These are phyloP conservation scores for Xyliphius kryptos DNA, from an alignment of 2,113 vertebrate genomes.

Conservation along the genomic window DNA sequence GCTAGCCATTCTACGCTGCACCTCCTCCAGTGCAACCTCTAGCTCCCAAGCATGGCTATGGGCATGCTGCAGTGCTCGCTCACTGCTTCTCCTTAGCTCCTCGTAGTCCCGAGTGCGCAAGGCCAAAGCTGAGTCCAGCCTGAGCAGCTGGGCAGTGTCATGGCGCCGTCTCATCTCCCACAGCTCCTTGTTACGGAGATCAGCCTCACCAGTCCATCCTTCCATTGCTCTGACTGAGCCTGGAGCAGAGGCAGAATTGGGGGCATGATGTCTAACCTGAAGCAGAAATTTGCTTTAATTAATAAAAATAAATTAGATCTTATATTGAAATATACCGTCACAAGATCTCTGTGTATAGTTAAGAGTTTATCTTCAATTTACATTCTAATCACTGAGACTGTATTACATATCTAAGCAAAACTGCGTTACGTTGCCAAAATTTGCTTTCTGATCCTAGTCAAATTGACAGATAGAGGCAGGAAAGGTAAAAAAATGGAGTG, in stretches of 20 bases:
- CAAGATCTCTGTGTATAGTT: no score
- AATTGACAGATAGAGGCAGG: no score
- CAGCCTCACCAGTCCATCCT: slow-evolving; percentile 65
- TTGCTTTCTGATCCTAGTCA: no score
- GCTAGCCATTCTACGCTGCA: slow-evolving; percentile 80
- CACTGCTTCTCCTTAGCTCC: slow-evolving; percentile 55
- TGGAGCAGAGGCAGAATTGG: slow-evolving; percentile 63
- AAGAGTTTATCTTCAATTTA: no score
- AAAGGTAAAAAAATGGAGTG: not conserved
- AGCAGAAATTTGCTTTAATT: not conserved
- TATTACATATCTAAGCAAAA: no score
- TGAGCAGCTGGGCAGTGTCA: slow-evolving; percentile 55
- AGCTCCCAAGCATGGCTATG: slow-evolving; percentile 52
- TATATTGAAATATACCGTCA: no score
- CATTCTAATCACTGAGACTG: no score
- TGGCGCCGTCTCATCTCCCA: slow-evolving; percentile 59
- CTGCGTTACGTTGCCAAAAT: no score
- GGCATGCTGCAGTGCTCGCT: slow-evolving; percentile 45
- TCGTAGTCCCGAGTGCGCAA: slow-evolving; percentile 62
- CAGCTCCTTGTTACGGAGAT: slow-evolving; percentile 65
- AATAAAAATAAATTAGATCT: not conserved
- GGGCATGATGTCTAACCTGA: slow-evolving; percentile 36
- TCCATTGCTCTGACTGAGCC: no score
- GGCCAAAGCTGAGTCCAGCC: slow-evolving; percentile 64
- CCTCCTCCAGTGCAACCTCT: slow-evolving; percentile 76